Evolutionary conservation across 2,797 vertebrate species (phyloP).

Genomic region (Remorina albescens): DNA sequence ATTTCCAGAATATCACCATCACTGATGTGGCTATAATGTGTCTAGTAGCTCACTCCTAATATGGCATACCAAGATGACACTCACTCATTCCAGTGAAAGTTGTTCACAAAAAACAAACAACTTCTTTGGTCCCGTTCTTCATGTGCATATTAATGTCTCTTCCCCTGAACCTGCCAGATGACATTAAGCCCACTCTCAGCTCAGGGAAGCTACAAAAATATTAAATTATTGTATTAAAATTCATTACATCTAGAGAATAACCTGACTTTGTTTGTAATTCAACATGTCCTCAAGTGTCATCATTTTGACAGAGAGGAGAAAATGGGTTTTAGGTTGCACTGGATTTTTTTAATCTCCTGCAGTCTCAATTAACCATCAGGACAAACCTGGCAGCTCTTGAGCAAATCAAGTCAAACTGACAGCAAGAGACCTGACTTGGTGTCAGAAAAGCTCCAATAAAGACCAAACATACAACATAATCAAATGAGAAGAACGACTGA

Average conservation of each 20-base stretch:
- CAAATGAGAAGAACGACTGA: background rate
- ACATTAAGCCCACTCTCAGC: background rate
- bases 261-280: background rate
- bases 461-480: conserved; percentile 2
- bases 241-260: background rate
- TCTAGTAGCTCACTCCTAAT: background rate
- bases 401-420: background rate
- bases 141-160: background rate
- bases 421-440: conserved; percentile 1
- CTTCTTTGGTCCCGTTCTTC: background rate
- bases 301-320: background rate
- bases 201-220: background rate
- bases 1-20: conserved; percentile 1
- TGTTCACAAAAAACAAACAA: too few relatives aligned
- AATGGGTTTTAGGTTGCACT: background rate
- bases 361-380: background rate
- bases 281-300: background rate
- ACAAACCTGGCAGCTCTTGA: background rate
- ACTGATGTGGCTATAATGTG: background rate
- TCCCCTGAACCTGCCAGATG: background rate
- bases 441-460: conserved; percentile 6
- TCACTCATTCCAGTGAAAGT: background rate
- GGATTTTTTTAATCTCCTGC: background rate
- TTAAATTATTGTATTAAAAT: background rate
- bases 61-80: background rate